Base-by-base conservation (phyloP, 2,888 invertebrate species). In the Euzetes globulus region DNA sequence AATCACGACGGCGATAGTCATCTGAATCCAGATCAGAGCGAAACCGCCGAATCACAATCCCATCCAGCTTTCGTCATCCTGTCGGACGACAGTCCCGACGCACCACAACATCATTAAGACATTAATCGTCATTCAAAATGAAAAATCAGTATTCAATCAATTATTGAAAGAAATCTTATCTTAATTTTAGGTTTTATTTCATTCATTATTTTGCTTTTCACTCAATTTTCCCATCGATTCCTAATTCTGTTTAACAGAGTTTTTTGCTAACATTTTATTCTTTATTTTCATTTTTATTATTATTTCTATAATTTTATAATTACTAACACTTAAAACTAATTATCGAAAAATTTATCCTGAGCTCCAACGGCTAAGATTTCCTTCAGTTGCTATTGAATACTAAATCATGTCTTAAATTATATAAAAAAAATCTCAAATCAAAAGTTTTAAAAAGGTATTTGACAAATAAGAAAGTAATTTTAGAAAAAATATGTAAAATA, bases 1-100 rank as follows among this genome's bases (percentile, higher is more conserved):
- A 65, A 41, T 65, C 65, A 65, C 1, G 58, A 58, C 58, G 27
- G 58, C 29, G 63, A 65, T 65, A 65, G 63, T 65, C 63, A 65
- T 7, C 37, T 19, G 15, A 65, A 37, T 65, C 19, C 1, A 11
- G 63, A 65, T 0, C 45, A 25, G 15, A 27, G 70, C 41, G 70
- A 68, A 37, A 22, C 37, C 17, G 70, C 45, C 1, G 70, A 70
- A 70, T 70, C 70, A 7, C 70, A 70, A 70, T 70, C 70, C 15
- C 70, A 70, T 1, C 70, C 70, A 3, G 45, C 70, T 9, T 70
- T 70, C 25, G 70, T 70, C 47, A 70, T 70, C 9, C 47, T 70
- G 25, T 45, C 70, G 17, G 70, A 70, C 27, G 70, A 70, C 37
- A 70, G 47, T 70, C 25, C 25, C n/a, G 70, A 11, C 47, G 15